A percentile compares a stretch with the other conserved stretches of the same genome.
phyloP scores from a whole-genome alignment of 2,888 invertebrate genomes.

The Sarcophaga variegata region DNA sequence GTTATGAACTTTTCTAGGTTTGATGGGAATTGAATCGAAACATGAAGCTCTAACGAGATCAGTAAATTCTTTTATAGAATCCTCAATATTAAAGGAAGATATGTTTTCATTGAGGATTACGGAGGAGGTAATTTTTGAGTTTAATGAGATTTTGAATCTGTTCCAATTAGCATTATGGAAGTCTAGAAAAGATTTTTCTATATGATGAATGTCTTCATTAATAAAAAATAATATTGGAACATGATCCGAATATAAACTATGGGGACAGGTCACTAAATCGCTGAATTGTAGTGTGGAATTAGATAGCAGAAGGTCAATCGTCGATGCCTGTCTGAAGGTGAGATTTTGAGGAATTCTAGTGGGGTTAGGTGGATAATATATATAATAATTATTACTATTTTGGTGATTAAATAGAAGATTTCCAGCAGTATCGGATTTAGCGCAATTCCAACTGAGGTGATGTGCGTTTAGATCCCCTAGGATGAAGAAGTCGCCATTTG shows the following conservation, averaged over 20 bases:
- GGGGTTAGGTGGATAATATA: slow-evolving; percentile 7
- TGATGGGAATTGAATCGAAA: background rate
- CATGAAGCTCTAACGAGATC: background rate
- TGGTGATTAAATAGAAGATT: background rate
- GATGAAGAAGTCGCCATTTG: background rate
- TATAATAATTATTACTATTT: background rate
- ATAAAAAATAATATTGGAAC: background rate
- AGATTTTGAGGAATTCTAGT: background rate
- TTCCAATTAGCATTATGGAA: background rate
- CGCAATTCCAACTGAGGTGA: background rate
- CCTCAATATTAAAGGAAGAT: background rate
- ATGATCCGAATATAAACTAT: background rate
- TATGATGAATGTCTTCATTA: background rate
- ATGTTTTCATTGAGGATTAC: background rate
- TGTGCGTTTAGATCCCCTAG: background rate
- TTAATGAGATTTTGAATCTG: no score
- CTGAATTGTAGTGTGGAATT: background rate
- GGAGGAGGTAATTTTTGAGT: no score
- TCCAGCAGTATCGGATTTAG: background rate
- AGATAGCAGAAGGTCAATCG: background rate
- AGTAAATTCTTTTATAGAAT: background rate
- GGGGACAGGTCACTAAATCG: background rate
- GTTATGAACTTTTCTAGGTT: no score
- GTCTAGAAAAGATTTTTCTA: background rate
- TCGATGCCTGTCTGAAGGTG: background rate